phyloP scores from a whole-genome alignment of 2,888 invertebrate genomes.

The Drosophila borealis region DNA sequence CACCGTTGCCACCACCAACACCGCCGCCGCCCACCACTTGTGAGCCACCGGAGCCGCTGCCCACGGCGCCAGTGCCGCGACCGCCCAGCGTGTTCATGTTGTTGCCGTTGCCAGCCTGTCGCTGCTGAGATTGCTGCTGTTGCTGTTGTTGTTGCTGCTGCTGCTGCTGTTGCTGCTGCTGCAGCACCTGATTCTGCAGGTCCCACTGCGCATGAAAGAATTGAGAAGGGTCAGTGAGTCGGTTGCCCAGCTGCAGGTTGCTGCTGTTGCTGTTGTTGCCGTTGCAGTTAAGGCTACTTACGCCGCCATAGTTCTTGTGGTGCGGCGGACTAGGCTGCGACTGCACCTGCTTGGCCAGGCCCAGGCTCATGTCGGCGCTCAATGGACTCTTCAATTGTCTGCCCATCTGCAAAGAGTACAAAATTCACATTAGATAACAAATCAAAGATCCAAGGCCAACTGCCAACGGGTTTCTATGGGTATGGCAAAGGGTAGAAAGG shows the following conservation, averaged over 20 bases:
- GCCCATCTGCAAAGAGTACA: slow-evolving; percentile 79
- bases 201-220: slow-evolving; percentile 81
- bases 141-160: slow-evolving; percentile 83
- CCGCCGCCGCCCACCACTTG: slow-evolving; percentile 55
- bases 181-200: slow-evolving; percentile 79
- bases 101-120: slow-evolving; percentile 70
- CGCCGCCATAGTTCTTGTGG: slow-evolving; percentile 85
- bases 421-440: background rate
- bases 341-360: slow-evolving; percentile 84
- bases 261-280: slow-evolving; percentile 6
- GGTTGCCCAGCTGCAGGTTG: slow-evolving; percentile 10
- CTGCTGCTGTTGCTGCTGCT: slow-evolving; percentile 86
- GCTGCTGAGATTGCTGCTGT: slow-evolving; percentile 78
- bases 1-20: slow-evolving; percentile 56
- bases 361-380: slow-evolving; percentile 84
- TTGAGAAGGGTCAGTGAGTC: slow-evolving; percentile 12
- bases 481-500: too few species aligned
- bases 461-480: too few species aligned
- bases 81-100: slow-evolving; percentile 73
- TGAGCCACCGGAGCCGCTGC: slow-evolving; percentile 59
- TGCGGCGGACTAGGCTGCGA: slow-evolving; percentile 85
- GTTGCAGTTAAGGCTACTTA: slow-evolving; percentile 69
- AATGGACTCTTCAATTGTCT: slow-evolving; percentile 84
- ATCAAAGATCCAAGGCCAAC: too few species aligned
- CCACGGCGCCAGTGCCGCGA: slow-evolving; percentile 61